Conservation (phyloP, 2,113 vertebrate genomes). For the Danionella cerebrum region DNA sequence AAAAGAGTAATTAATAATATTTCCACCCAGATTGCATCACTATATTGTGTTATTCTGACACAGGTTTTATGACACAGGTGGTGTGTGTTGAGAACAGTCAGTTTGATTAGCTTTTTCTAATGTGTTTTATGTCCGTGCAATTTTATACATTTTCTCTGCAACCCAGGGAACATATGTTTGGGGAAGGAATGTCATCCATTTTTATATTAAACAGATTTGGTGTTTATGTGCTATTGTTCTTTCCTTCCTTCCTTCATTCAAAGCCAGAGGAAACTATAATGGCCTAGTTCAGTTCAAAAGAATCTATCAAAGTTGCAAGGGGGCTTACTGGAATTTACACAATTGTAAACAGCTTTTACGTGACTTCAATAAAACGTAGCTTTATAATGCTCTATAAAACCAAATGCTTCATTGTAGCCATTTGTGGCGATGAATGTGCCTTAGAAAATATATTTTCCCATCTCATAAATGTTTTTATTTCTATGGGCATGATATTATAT, state of each 20-base stretch:
- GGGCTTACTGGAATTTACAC: neutral
- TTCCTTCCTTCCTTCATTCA: neutral
- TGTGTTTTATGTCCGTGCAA: no score
- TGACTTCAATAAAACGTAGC: neutral
- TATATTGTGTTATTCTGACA: no score
- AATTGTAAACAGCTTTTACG: slow-evolving; percentile 8
- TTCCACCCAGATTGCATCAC: no score
- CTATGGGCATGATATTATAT: neutral
- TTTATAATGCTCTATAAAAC: neutral
- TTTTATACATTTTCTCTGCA: neutral
- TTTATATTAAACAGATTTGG: neutral
- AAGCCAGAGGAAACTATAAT: neutral
- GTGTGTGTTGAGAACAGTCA: no score
- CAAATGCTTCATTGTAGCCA: neutral
- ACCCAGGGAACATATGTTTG: neutral
- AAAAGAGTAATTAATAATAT: no score
- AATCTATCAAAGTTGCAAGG: neutral
- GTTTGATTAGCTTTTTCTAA: no score
- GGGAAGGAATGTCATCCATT: neutral
- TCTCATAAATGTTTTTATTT: neutral
- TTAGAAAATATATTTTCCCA: neutral
- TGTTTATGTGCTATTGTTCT: neutral
- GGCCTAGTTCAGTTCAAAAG: neutral
- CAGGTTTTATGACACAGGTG: no score
- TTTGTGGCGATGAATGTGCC: neutral